These are phyloP conservation scores for Clitarchus hookeri DNA, from an alignment of 2,888 invertebrate genomes.

Conservation along the genomic window DNA sequence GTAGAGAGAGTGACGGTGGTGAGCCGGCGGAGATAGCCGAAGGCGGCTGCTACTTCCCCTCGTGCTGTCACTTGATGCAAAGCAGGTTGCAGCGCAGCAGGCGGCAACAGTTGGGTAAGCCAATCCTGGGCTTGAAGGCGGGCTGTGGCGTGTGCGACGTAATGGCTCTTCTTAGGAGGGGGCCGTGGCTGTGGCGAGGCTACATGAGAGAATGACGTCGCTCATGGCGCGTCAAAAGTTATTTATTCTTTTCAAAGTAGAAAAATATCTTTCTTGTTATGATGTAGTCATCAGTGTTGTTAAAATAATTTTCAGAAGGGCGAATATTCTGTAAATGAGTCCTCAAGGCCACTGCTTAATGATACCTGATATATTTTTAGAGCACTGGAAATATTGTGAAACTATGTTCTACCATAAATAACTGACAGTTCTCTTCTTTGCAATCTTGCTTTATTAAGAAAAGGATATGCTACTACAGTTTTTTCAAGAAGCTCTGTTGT, in stretches of 20 bases:
- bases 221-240: too few species aligned
- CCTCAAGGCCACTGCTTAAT: not conserved
- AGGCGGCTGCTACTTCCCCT: too few species aligned
- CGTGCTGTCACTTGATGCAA: too few species aligned
- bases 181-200: too few species aligned
- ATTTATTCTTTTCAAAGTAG: not conserved
- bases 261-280: not conserved
- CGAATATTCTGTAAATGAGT: conserved; percentile 3
- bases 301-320: conserved; percentile 12
- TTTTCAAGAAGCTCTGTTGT: not conserved
- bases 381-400: not conserved
- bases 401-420: not conserved
- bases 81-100: too few species aligned
- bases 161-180: too few species aligned
- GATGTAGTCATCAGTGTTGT: not conserved
- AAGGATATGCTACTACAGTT: conserved; percentile 2
- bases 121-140: too few species aligned
- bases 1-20: too few species aligned
- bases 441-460: conserved; percentile 11
- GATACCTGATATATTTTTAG: not conserved
- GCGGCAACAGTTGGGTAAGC: too few species aligned
- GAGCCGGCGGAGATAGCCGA: too few species aligned
- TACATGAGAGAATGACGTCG: too few species aligned
- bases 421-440: not conserved
- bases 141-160: too few species aligned